These are phyloP conservation scores for Chascanopsetta lugubris DNA, from an alignment of 2,113 vertebrate genomes.

Conservation along the genomic window DNA sequence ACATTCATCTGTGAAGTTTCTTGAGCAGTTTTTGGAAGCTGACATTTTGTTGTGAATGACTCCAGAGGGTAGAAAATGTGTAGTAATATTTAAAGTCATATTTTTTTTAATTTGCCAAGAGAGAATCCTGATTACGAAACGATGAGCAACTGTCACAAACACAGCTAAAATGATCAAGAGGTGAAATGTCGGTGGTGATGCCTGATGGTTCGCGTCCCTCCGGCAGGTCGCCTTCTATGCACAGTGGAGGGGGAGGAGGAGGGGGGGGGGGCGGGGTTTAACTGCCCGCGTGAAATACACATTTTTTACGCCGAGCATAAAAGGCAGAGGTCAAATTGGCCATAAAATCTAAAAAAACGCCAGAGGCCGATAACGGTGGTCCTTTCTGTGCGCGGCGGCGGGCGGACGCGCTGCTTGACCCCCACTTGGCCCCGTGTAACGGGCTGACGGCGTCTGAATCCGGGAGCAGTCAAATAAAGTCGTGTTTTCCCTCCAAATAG, in stretches of 20 bases:
- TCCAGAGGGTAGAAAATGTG: too few relatives aligned
- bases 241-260: too few relatives aligned
- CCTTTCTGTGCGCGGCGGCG: slow-evolving; percentile 2
- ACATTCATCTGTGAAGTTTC: background rate
- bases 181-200: too few relatives aligned
- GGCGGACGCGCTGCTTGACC: background rate
- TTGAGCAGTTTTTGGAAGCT: too few relatives aligned
- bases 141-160: too few relatives aligned
- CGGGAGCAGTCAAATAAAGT: background rate
- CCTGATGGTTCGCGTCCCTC: too few relatives aligned
- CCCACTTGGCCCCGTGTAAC: background rate
- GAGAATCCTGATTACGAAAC: too few relatives aligned
- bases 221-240: too few relatives aligned
- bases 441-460: slow-evolving; percentile 1
- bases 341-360: background rate
- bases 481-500: background rate
- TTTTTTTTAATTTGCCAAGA: too few relatives aligned
- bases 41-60: too few relatives aligned
- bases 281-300: background rate
- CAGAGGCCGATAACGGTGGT: background rate
- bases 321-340: slow-evolving; percentile 2
- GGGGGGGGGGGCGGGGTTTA: background rate
- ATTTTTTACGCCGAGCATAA: background rate
- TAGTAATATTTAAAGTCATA: too few relatives aligned
- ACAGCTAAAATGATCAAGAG: too few relatives aligned